phyloP scores from a whole-genome alignment of 2,113 vertebrate species.

The Zosterops lateralis region DNA sequence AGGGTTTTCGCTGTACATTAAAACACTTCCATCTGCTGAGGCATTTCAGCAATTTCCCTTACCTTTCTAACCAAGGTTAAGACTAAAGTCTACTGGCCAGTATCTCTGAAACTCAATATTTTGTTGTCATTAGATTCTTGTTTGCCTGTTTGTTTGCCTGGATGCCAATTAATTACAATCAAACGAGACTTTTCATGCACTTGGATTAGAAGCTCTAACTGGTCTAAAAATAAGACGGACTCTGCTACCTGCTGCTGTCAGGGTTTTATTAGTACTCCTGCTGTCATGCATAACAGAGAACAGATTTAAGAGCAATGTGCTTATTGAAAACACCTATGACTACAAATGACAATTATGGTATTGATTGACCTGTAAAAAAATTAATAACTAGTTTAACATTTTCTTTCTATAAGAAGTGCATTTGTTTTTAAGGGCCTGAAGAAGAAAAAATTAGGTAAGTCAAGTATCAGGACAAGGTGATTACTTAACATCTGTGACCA shows the following conservation, averaged over 20 bases:
- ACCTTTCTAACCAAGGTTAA: not conserved
- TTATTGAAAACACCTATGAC: slow-evolving; percentile 60
- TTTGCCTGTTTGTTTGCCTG: not conserved
- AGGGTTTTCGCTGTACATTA: not conserved
- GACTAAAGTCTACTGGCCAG: not conserved
- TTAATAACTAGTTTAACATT: slow-evolving; percentile 66
- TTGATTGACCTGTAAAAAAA: slow-evolving; percentile 66
- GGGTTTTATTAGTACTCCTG: slow-evolving; percentile 54
- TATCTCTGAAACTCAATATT: not conserved
- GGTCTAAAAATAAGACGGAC: slow-evolving; percentile 28
- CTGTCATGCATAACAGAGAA: not conserved
- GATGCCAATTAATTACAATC: not conserved
- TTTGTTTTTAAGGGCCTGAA: slow-evolving; percentile 67
- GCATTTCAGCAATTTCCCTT: not conserved
- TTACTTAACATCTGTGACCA: slow-evolving; percentile 85
- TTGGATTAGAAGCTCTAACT: slow-evolving; percentile 28
- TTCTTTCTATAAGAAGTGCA: slow-evolving; percentile 64
- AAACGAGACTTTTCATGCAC: slow-evolving; percentile 15
- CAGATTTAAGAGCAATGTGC: slow-evolving; percentile 39
- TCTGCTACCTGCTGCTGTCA: not conserved
- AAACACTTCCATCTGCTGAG: not conserved
- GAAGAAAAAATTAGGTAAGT: slow-evolving; percentile 72
- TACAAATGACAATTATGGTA: slow-evolving; percentile 56
- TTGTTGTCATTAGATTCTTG: not conserved
- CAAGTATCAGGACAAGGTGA: slow-evolving; percentile 79